Base-by-base conservation (phyloP, 2,113 vertebrate species). In the Numenius arquata region DNA sequence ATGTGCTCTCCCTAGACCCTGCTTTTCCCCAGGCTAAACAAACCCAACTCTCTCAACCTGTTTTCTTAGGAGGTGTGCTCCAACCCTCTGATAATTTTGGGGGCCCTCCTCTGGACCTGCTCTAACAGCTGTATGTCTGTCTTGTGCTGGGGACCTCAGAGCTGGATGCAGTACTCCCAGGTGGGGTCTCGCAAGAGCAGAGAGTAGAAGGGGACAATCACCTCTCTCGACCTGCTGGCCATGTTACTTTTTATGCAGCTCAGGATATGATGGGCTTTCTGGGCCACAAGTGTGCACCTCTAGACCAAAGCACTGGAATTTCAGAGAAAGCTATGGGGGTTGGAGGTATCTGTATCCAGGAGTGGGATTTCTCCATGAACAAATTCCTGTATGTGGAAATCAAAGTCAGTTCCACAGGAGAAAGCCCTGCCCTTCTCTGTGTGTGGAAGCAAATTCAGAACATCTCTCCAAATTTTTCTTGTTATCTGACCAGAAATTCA, bases 281-380 rank as follows among this genome's bases (percentile, higher is more conserved):
- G 22, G 12, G 25, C 22, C 2, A 1, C 11, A 30, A 2, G 18
- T 0, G 0, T 5, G 1, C 8, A 32, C 5, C 12, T 75, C 38
- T 27, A 22, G 1, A n/a, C 20, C 15, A 53, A n/a, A 84, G 8
- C 6, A 14, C 15, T 56, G 16, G 38, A 59, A 74, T 78, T 59
- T 3, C 16, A 43, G 32, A 78, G 16, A 45, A 90, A 68, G 8
- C 5, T 0, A 0, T 13, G 26, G 22, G 2, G 5, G 5, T 11
- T 11, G 16, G 7, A 8, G 3, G 0, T 29, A 5, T 21, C 34
- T 34, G 4, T 40, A 27, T 25, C 14, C 34, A 68, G 27, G 25
- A 73, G 30, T 1, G 23, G 5, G 7, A 72, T 67, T 71, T 71
- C 32, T 61, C 22, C 7, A 0, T 47, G 8, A 38, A 63, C 6